Evolutionary conservation across 2,888 invertebrate genomes (phyloP).

Genomic region (Agrotis ipsilon): DNA sequence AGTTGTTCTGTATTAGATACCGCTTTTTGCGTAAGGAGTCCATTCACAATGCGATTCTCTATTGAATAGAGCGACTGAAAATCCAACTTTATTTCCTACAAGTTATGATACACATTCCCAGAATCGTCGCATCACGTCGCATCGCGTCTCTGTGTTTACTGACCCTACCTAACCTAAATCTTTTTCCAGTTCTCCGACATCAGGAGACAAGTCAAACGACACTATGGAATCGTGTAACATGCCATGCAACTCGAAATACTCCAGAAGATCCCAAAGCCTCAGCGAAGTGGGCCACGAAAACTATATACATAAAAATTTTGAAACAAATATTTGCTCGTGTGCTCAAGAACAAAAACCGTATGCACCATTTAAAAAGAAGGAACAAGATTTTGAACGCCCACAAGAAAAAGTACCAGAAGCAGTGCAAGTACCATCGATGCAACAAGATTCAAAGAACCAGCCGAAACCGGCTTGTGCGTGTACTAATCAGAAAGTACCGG

Average conservation of each 20-base stretch:
- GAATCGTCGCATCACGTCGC: too few species aligned
- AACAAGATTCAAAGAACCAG: neutral
- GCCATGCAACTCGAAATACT: slow-evolving; percentile 42
- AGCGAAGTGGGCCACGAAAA: slow-evolving; percentile 60
- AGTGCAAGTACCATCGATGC: neutral
- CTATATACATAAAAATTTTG: slow-evolving; percentile 37
- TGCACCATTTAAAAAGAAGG: too few species aligned
- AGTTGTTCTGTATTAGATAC: neutral
- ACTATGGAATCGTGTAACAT: slow-evolving; percentile 49
- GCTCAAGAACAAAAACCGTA: neutral
- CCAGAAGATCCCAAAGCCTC: slow-evolving; percentile 67
- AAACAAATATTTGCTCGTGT: slow-evolving; percentile 9
- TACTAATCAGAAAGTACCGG: neutral
- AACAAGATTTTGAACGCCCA: neutral
- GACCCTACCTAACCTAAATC: too few species aligned
- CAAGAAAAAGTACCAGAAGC: neutral
- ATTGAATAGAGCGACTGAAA: too few species aligned
- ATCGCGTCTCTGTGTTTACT: too few species aligned
- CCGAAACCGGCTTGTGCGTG: neutral
- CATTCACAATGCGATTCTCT: too few species aligned
- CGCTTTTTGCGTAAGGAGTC: too few species aligned
- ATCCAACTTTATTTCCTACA: too few species aligned
- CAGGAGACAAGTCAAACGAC: slow-evolving; percentile 53
- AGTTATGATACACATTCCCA: too few species aligned
- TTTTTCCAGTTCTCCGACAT: slow-evolving; percentile 37